Percentiles rank a stretch among this genome's conserved stretches.
Conservation (phyloP, 2,113 vertebrate species). For the Chunga burmeisteri region DNA sequence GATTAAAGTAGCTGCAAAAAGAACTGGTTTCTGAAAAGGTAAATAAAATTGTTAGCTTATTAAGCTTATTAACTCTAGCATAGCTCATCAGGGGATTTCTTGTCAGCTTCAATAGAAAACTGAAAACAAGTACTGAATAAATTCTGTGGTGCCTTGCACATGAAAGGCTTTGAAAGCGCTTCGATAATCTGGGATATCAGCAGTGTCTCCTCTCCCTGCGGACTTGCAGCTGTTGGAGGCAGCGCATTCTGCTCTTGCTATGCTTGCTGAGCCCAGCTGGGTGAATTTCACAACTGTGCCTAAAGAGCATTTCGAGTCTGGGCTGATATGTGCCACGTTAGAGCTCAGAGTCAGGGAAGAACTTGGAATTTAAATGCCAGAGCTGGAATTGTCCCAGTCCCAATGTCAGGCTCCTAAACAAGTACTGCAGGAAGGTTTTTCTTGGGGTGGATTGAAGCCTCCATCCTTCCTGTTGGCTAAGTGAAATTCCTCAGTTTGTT, state of each 20-base stretch:
- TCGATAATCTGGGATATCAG: slow-evolving; percentile 38
- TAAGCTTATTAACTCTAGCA: slow-evolving; percentile 48
- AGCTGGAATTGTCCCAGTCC: background rate
- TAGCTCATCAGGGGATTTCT: slow-evolving; percentile 44
- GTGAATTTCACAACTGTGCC: background rate
- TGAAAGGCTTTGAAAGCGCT: slow-evolving; percentile 39
- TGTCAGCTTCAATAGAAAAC: slow-evolving; percentile 54
- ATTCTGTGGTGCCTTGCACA: background rate
- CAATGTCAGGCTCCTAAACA: background rate
- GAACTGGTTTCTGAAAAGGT: slow-evolving; percentile 27
- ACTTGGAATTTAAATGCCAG: background rate
- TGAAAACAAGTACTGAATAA: slow-evolving; percentile 42
- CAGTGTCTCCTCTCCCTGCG: background rate
- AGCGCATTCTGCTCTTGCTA: background rate
- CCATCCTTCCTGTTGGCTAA: background rate
- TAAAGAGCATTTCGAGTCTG: background rate
- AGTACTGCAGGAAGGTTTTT: background rate
- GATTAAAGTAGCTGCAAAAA: background rate
- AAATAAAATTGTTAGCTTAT: slow-evolving; percentile 61
- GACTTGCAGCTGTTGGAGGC: slow-evolving; percentile 17
- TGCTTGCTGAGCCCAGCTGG: background rate
- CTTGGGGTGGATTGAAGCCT: background rate
- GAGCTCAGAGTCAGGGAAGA: background rate
- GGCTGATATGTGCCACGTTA: background rate
- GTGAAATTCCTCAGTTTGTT: slow-evolving; percentile 4